Evolutionary conservation across 2,797 vertebrate genomes (phyloP).

Genomic region (Anguilla megastoma): DNA sequence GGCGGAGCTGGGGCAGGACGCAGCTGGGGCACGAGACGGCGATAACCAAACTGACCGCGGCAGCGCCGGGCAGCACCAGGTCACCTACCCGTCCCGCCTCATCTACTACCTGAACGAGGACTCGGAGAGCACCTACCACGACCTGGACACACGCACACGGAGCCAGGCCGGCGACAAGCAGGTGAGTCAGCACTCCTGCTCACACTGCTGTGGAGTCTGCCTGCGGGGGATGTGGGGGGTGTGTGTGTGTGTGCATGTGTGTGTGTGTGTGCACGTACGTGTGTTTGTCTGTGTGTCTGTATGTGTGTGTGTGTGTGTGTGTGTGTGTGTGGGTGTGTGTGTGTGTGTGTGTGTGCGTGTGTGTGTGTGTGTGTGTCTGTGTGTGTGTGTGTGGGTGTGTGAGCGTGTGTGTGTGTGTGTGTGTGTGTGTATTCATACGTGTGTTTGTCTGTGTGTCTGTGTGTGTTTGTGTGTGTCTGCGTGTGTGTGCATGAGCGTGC

Average conservation of each 20-base stretch:
- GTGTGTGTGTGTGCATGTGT: neutral
- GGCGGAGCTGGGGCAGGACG: conserved; percentile 69
- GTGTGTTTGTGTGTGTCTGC: neutral
- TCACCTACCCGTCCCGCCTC: conserved; percentile 91
- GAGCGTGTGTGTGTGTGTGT: no score
- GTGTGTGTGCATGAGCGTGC: neutral
- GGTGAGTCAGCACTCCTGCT: conserved; percentile 67
- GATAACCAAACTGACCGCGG: conserved; percentile 74
- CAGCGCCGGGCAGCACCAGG: conserved; percentile 71
- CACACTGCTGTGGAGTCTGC: neutral
- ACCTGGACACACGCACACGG: conserved; percentile 87
- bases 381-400: neutral
- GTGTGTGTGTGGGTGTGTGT: neutral
- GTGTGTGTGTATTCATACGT: neutral
- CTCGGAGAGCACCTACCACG: conserved; percentile 90
- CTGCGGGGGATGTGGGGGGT: neutral
- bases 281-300: neutral
- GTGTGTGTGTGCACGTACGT: no score
- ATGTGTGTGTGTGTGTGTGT: no score
- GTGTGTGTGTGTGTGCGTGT: neutral
- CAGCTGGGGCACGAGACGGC: conserved; percentile 67
- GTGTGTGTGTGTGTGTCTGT: no score
- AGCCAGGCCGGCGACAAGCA: conserved; percentile 83
- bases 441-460: neutral
- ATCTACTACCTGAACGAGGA: conserved; percentile 94